A percentile compares a stretch with the other conserved stretches of the same genome.
phyloP scores from a whole-genome alignment of 1,140 invertebrate genomes.

The Drosophila rhopaloa region DNA sequence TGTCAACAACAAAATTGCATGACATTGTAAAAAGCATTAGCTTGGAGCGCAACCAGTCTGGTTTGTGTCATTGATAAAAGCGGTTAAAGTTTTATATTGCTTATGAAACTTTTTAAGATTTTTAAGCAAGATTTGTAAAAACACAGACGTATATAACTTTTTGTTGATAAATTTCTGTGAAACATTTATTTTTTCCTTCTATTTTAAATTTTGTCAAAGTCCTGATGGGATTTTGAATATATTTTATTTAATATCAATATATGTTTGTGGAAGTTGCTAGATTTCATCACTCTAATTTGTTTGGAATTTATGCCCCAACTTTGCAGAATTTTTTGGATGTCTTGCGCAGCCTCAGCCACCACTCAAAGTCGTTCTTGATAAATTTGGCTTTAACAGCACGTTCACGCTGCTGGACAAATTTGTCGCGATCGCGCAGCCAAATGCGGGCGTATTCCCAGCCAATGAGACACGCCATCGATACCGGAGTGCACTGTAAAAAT shows the following conservation, averaged over 20 bases:
- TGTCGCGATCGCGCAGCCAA: slow-evolving; percentile 60
- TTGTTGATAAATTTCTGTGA: too few species aligned
- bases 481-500: slow-evolving; percentile 19
- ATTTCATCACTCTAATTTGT: background rate
- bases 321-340: slow-evolving; percentile 51
- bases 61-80: too few species aligned
- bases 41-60: too few species aligned
- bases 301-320: background rate
- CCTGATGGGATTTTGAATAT: background rate
- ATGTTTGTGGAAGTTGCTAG: background rate
- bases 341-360: slow-evolving; percentile 63
- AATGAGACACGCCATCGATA: slow-evolving; percentile 41
- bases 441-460: slow-evolving; percentile 66
- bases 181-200: too few species aligned
- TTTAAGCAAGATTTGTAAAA: too few species aligned
- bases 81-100: too few species aligned
- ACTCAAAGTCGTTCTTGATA: slow-evolving; percentile 69
- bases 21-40: too few species aligned
- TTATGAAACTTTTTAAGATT: too few species aligned
- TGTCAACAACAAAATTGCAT: too few species aligned
- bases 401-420: slow-evolving; percentile 24
- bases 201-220: too few species aligned
- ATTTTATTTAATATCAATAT: background rate
- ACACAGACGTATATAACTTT: too few species aligned
- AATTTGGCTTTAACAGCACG: slow-evolving; percentile 32